phyloP scores from a whole-genome alignment of 2,797 vertebrate genomes.

The Tadarida brasiliensis region DNA sequence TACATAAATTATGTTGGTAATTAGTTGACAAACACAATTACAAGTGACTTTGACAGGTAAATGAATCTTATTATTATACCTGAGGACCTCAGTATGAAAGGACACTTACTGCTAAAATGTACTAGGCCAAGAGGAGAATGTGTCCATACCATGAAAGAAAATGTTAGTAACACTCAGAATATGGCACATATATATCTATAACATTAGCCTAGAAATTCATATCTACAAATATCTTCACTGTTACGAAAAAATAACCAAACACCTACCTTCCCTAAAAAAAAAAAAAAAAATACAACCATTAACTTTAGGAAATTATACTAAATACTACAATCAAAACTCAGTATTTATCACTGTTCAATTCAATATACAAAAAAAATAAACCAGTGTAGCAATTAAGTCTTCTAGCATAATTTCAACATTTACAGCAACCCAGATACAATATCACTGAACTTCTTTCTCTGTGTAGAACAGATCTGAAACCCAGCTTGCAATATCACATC shows the following conservation, averaged over 20 bases:
- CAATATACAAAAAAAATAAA: constrained; percentile 73
- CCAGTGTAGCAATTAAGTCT: constrained; percentile 72
- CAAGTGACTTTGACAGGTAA: constrained; percentile 55
- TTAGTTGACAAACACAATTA: constrained; percentile 29
- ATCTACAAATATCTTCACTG: constrained; percentile 9
- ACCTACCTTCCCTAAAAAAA: neutral
- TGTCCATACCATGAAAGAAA: constrained; percentile 7
- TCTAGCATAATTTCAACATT: constrained; percentile 16
- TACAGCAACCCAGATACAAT: constrained; percentile 61
- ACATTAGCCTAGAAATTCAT: neutral
- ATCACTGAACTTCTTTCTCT: neutral
- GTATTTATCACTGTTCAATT: constrained; percentile 57
- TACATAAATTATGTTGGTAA: neutral
- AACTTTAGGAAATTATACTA: neutral
- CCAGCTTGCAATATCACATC: neutral
- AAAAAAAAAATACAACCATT: neutral
- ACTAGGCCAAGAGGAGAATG: constrained; percentile 7
- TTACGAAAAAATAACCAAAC: constrained; percentile 39
- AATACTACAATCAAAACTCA: constrained; percentile 60
- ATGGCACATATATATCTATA: neutral
- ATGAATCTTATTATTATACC: constrained; percentile 10
- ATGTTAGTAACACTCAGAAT: constrained; percentile 13
- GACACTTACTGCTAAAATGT: constrained; percentile 47
- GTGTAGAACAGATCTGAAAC: neutral
- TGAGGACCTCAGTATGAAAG: neutral